Evolutionary conservation across 2,888 invertebrate genomes (phyloP).

Genomic region (Microplitis manilae): DNA sequence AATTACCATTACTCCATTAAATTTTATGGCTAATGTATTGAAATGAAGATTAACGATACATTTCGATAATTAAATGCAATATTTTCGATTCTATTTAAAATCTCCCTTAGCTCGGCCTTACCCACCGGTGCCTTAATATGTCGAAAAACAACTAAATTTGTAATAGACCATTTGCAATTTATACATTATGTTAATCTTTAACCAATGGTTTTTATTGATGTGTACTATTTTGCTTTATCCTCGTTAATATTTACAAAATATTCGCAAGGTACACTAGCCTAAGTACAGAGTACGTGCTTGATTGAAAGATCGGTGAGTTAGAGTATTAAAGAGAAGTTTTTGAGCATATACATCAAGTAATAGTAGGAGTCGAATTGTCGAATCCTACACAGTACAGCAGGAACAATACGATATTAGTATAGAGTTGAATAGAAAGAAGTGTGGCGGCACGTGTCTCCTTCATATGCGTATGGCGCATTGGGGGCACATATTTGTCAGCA

Average conservation of each 20-base stretch:
- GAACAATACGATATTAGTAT: slow-evolving; percentile 51
- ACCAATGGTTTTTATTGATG: not conserved
- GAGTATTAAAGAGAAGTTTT: slow-evolving; percentile 15
- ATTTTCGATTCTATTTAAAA: no score
- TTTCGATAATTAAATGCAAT: no score
- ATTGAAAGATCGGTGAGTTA: slow-evolving; percentile 17
- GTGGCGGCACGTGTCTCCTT: slow-evolving; percentile 69
- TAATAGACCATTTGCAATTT: no score
- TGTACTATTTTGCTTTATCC: slow-evolving; percentile 2
- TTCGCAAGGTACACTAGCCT: slow-evolving; percentile 19
- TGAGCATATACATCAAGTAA: slow-evolving; percentile 12
- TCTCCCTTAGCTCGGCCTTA: no score
- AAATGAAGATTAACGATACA: no score
- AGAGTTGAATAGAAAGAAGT: slow-evolving; percentile 60
- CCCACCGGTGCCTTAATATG: no score
- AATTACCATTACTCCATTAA: no score
- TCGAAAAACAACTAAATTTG: no score
- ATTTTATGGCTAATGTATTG: no score
- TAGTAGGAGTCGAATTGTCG: slow-evolving; percentile 32
- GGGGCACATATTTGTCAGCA: slow-evolving; percentile 62
- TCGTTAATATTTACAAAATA: slow-evolving; percentile 14
- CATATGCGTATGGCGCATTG: slow-evolving; percentile 48
- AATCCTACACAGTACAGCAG: slow-evolving; percentile 18
- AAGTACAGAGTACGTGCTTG: slow-evolving; percentile 31
- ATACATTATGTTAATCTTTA: no score